Percentiles rank a stretch among this genome's conserved stretches.
phyloP scores from a whole-genome alignment of 30 jellyfish, hydroid and myxozoan genomes.

The Turritopsis dohrnii region DNA sequence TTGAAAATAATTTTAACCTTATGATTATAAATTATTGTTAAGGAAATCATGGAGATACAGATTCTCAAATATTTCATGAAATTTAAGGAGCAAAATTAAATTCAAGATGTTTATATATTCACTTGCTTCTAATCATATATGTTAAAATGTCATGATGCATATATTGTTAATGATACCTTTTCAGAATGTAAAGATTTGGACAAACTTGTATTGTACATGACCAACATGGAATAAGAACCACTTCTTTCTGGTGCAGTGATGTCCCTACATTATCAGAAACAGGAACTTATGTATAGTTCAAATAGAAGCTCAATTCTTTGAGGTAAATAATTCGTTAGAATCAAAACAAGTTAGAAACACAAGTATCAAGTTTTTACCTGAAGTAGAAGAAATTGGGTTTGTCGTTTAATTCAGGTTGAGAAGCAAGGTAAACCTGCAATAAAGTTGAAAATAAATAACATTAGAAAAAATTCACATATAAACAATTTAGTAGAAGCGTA shows the following conservation, averaged over 20 bases:
- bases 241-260: constrained; percentile 42
- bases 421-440: background rate
- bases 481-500: background rate
- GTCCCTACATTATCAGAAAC: constrained; percentile 26
- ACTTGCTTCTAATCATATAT: no score
- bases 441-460: no score
- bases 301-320: no score
- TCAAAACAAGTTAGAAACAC: no score
- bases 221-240: constrained; percentile 33
- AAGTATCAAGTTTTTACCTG: constrained; percentile 22
- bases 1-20: no score
- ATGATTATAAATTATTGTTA: background rate
- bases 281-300: no score
- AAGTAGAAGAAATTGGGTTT: constrained; percentile 31
- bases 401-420: constrained; percentile 17
- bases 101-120: no score
- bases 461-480: no score
- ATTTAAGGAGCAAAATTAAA: no score
- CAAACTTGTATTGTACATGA: constrained; percentile 14
- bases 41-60: background rate
- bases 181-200: background rate
- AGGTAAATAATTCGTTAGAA: no score
- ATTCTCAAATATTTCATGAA: no score
- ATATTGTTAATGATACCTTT: background rate
- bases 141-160: no score